These are phyloP conservation scores for Sebastes diploproa DNA, from an alignment of 2,797 vertebrate species.

Conservation along the genomic window DNA sequence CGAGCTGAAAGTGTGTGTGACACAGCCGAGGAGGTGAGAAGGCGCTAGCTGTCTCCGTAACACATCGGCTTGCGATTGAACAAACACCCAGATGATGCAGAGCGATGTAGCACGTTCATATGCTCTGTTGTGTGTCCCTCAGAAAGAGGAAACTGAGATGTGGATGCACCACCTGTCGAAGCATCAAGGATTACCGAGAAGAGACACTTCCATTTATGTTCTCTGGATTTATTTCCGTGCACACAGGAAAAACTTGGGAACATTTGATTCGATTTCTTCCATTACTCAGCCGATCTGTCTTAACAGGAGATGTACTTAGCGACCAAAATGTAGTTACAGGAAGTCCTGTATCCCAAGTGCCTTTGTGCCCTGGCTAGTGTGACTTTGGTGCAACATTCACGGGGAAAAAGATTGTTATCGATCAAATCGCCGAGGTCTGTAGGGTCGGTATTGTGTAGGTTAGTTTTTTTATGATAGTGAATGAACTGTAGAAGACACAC, in stretches of 20 bases:
- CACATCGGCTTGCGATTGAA: slow-evolving; percentile 12
- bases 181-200: slow-evolving; percentile 1
- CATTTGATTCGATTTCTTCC: slow-evolving; percentile 3
- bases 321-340: slow-evolving; percentile 1
- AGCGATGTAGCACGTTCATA: neutral
- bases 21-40: slow-evolving; percentile 39
- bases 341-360: neutral
- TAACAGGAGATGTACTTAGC: neutral
- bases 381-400: neutral
- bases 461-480: neutral
- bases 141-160: neutral
- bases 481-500: neutral
- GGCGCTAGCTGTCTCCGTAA: slow-evolving; percentile 28
- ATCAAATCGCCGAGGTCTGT: neutral
- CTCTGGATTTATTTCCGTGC: slow-evolving; percentile 19
- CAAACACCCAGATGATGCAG: slow-evolving; percentile 10
- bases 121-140: neutral
- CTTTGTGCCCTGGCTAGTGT: neutral
- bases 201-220: neutral
- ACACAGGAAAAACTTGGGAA: neutral
- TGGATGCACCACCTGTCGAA: slow-evolving; percentile 19
- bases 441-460: neutral
- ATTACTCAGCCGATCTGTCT: slow-evolving; percentile 23
- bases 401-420: neutral
- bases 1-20: slow-evolving; percentile 9